Evolutionary conservation across 2,113 vertebrate genomes (phyloP).

Genomic region (Pitta sordida): DNA sequence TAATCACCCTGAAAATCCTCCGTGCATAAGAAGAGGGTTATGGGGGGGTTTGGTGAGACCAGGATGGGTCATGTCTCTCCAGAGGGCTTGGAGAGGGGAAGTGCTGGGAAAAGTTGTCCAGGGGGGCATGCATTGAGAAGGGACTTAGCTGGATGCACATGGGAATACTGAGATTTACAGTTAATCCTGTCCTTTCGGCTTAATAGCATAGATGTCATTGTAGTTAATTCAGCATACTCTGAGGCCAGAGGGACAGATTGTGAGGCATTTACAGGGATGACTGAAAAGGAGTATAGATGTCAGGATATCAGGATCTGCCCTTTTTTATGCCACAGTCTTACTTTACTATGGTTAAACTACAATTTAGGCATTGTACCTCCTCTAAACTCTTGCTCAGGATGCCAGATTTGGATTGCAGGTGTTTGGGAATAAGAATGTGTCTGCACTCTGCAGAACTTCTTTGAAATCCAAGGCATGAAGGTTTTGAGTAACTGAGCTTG

Average conservation of each 20-base stretch:
- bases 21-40: rapidly evolving
- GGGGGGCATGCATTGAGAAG: background rate
- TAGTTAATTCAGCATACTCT: background rate
- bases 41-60: rapidly evolving
- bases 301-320: background rate
- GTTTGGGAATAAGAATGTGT: background rate
- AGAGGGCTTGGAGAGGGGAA: background rate
- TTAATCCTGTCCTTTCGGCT: background rate
- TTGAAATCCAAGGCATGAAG: background rate
- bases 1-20: background rate
- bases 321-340: background rate
- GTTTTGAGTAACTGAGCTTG: background rate
- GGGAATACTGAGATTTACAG: background rate
- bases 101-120: background rate
- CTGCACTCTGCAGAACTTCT: background rate
- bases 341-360: background rate
- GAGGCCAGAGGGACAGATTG: background rate
- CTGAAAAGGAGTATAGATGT: background rate
- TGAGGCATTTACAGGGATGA: background rate
- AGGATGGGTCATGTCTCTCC: background rate
- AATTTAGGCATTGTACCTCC: background rate
- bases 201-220: background rate
- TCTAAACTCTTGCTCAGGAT: background rate
- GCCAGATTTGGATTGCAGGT: background rate
- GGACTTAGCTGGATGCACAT: background rate